Evolutionary conservation across 2,797 vertebrate genomes (phyloP), one percentile per base, ranked within the genome.

Genomic region (Gephyroberyx darwinii): DNA sequence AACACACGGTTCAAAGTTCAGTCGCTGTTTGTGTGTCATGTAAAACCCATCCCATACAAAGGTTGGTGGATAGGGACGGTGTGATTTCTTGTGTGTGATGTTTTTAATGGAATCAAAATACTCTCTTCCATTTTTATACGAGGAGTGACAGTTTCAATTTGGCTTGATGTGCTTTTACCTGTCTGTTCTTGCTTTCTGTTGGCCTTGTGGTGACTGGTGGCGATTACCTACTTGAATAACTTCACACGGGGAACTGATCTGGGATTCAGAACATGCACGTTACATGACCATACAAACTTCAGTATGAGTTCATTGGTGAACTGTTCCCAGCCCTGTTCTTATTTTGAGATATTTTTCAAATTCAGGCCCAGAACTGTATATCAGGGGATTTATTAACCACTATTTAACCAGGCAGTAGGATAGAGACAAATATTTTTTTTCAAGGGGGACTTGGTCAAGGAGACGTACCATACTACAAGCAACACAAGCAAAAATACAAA

Each of bases 401-500:
- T 4, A 14, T 43, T 43, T 14, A 43, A 43, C 69, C 64, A 26
- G 65, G 57, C 74, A 71, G 54, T 71, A 19, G 51, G 69, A 79
- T 51, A 77, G 47, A 71, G 69, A 74, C 81, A 16, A 20, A 56
- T 8, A 17, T 26, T 74, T 8, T 66, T 69, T 64, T 71, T 67
- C 8, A 64, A 54, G 35, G 39, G 60, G 47, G 61, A 70, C 43
- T 54, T 71, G 63, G 68, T 66, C 53, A 30, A 73, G 65, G 75
- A 63, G 57, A 79, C 56, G 72, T 61, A 75, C 74, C 69, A 60
- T 35, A 55, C 26, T 65, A 64, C 54, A 41, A 6, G 5, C 17
- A 19, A 14, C 41, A 0, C 43, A 47, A 62, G 51, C 67, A 80
- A 88, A 89, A 86, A 83, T 65, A 84, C 41, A 43, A 30, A 30